A percentile compares a stretch with the other conserved stretches of the same genome.
Conservation (phyloP, 2,888 invertebrate genomes). For the Ormia ochracea region DNA sequence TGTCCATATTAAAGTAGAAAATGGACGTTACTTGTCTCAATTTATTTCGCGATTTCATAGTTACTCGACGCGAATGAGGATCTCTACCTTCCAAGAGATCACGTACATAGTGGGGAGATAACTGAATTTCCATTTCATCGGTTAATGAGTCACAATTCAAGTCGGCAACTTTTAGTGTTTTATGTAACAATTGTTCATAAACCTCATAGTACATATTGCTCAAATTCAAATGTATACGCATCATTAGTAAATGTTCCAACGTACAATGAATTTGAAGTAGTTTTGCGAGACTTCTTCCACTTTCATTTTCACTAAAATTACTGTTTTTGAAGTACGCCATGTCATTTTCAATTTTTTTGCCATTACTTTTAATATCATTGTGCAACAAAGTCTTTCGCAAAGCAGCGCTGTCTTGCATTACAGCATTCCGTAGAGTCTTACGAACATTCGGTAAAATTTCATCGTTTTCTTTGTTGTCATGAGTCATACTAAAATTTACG, state of each 20-base stretch:
- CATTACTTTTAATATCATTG: slow-evolving; percentile 63
- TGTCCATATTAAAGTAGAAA: slow-evolving; percentile 73
- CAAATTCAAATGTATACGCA: slow-evolving; percentile 74
- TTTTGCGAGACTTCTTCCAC: slow-evolving; percentile 69
- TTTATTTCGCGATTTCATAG: slow-evolving; percentile 70
- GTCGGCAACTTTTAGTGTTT: slow-evolving; percentile 66
- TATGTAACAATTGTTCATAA: slow-evolving; percentile 71
- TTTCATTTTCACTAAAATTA: slow-evolving; percentile 70
- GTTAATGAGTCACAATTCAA: slow-evolving; percentile 68
- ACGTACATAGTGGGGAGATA: slow-evolving; percentile 70
- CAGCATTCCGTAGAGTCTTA: slow-evolving; percentile 74
- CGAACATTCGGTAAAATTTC: slow-evolving; percentile 69
- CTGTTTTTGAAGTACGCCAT: slow-evolving; percentile 73
- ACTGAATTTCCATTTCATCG: slow-evolving; percentile 72
- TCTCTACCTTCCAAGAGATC: slow-evolving; percentile 72
- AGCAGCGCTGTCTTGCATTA: slow-evolving; percentile 64
- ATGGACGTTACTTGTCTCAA: slow-evolving; percentile 71
- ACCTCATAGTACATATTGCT: slow-evolving; percentile 71
- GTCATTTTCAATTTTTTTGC: slow-evolving; percentile 64
- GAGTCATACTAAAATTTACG: slow-evolving; percentile 25
- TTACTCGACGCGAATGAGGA: slow-evolving; percentile 72
- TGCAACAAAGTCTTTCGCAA: slow-evolving; percentile 73
- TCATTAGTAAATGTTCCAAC: slow-evolving; percentile 74
- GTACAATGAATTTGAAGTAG: slow-evolving; percentile 74
- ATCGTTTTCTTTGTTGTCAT: slow-evolving; percentile 58